A percentile compares a stretch with the other conserved stretches of the same genome.
Evolutionary conservation across 2,113 vertebrate genomes (phyloP).

Genomic region (Dryoscopus gambensis): DNA sequence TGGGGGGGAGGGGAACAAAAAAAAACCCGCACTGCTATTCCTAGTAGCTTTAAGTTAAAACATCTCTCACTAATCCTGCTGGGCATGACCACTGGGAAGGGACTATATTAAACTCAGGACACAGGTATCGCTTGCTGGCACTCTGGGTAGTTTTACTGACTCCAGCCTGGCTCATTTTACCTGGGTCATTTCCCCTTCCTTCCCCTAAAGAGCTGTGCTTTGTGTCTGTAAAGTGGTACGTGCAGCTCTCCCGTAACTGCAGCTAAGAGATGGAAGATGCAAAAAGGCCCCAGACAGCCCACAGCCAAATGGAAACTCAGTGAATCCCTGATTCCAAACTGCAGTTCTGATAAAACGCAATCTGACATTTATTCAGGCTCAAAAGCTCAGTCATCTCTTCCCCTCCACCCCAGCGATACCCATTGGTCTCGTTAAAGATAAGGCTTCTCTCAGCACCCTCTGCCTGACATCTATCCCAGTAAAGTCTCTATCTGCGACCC

Average conservation of each 20-base stretch:
- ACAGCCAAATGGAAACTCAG: background rate
- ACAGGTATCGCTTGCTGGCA: background rate
- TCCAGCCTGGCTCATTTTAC: background rate
- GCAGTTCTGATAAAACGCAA: background rate
- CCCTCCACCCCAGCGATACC: background rate
- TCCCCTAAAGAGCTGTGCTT: background rate
- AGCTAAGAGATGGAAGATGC: background rate
- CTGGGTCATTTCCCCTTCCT: background rate
- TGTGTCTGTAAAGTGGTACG: background rate
- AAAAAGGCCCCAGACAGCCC: background rate
- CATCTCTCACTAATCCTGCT: background rate
- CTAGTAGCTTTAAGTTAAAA: background rate
- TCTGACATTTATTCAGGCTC: background rate
- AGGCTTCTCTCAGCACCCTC: background rate
- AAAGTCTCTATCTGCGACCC: background rate
- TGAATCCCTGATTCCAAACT: background rate
- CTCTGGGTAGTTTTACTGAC: background rate
- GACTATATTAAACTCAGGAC: background rate
- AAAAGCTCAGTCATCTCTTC: background rate
- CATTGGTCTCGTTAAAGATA: background rate
- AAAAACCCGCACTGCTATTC: background rate
- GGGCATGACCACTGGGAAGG: background rate
- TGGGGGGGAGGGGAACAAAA: background rate
- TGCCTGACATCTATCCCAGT: background rate
- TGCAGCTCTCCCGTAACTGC: background rate